phyloP scores from a whole-genome alignment of 2,888 invertebrate genomes.

The Drosophila prolongata region DNA sequence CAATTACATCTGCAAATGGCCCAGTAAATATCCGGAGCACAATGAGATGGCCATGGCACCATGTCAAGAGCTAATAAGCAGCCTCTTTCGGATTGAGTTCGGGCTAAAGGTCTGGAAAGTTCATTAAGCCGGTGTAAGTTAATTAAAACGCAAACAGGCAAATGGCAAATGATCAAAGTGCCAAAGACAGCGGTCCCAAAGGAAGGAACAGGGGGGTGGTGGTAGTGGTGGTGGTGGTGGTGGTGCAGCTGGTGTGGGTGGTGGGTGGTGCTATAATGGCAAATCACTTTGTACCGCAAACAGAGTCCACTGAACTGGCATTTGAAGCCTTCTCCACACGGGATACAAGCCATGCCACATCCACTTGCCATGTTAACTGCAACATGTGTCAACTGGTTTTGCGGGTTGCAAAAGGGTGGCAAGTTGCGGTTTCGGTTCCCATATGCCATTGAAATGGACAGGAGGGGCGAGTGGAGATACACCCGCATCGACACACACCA shows the following conservation, averaged over 20 bases:
- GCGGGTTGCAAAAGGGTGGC: constrained; percentile 17
- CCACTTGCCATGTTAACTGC: constrained; percentile 47
- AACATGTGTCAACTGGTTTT: constrained; percentile 69
- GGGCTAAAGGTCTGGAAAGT: constrained; percentile 41
- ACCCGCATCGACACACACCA: constrained; percentile 11
- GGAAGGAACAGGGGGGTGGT: constrained; percentile 3
- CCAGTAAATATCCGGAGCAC: constrained; percentile 27
- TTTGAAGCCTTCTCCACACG: constrained; percentile 22
- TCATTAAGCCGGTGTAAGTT: constrained; percentile 67
- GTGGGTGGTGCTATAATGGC: constrained; percentile 46
- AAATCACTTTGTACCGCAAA: constrained; percentile 63
- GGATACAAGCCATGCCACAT: constrained; percentile 21
- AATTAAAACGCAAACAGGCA: constrained; percentile 67
- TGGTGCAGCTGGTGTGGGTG: not conserved
- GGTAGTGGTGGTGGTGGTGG: not conserved
- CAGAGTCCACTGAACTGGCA: constrained; percentile 37
- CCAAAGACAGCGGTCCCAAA: constrained; percentile 40
- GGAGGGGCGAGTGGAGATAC: not conserved
- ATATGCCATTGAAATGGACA: constrained; percentile 19
- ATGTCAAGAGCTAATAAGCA: constrained; percentile 43
- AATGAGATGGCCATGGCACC: constrained; percentile 9
- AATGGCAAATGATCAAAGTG: constrained; percentile 60
- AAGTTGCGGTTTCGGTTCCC: constrained; percentile 30
- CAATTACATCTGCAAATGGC: constrained; percentile 15
- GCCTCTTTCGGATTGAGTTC: constrained; percentile 12